Base-by-base conservation (phyloP, 1,140 invertebrate species). In the Trinorchestia longiramus region DNA sequence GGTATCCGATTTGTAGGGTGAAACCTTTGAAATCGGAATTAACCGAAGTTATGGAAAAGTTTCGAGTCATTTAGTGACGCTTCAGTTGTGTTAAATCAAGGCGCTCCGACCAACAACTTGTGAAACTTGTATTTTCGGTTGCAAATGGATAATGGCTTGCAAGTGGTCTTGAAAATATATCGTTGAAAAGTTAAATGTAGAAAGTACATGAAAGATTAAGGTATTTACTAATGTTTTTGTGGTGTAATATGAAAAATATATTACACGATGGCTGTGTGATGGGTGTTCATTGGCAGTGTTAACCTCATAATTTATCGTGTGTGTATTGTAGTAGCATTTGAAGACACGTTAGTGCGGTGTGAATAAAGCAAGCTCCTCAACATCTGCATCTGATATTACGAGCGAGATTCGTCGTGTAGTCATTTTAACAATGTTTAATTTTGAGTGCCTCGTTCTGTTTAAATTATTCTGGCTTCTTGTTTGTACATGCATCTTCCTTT, bases 231-330 rank as follows among this genome's bases (percentile, higher is more conserved):
- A 90, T 4, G 88, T 17, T 41, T 87, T 90, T 90, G 41, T 90
- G 88, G 6, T 90, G 8, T 42, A 42, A 19, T 90, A 43, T 90
- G 88, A 41, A 42, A 90, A 42, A 43, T 90, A 41, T 90, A 90
- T 90, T 90, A 43, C 88, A 90, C 88, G 36, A 42, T 90, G 88
- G 88, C 88, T 90, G 88, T 90, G 88, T 90, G 43, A 90, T 42
- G 88, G 36, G 87, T 87, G 88, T 90, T 90, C 88, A 90, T 41
- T 36, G 88, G 41, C 43, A 42, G 88, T 90, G 43, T 90, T 41
- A 15, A 90, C 88, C 28, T 42, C 41, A 42, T 43, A 42, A 42
- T 90, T 90, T 43, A 28, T 90, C 88, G 15, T 90, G 6, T 43
- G 15, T 90, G 15, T 90, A 41, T 41, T 90, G n/a, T 90, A n/a